Conservation (phyloP, 1,140 invertebrate species). For the Drosophila parvula region DNA sequence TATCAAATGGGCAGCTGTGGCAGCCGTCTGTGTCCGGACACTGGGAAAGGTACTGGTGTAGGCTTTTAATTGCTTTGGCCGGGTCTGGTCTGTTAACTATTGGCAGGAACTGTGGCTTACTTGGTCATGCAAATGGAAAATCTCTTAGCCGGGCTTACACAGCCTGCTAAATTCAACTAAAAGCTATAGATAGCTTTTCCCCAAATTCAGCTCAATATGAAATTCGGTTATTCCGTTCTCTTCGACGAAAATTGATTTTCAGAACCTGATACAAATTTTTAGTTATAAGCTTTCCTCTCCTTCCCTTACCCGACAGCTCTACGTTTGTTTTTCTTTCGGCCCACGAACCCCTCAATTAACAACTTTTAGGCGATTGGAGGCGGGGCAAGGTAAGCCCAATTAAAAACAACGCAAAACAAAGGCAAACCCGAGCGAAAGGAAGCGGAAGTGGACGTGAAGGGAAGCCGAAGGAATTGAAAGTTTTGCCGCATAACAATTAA, state of each 20-base stretch:
- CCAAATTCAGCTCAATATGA: background rate
- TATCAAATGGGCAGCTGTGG: constrained; percentile 24
- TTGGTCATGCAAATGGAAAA: constrained; percentile 49
- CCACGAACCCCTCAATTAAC: constrained; percentile 39
- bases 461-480: constrained; percentile 29
- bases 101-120: constrained; percentile 22
- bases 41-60: background rate
- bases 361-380: constrained; percentile 33
- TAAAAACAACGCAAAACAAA: constrained; percentile 39
- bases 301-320: background rate
- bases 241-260: constrained; percentile 36
- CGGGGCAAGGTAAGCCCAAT: constrained; percentile 33
- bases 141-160: constrained; percentile 29
- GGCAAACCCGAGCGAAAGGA: constrained; percentile 3
- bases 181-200: constrained; percentile 23
- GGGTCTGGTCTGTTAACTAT: constrained; percentile 23
- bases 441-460: constrained; percentile 1
- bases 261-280: constrained; percentile 6
- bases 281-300: background rate
- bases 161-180: constrained; percentile 33
- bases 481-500: constrained; percentile 63
- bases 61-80: constrained; percentile 43
- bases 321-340: constrained; percentile 13
- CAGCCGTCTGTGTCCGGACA: background rate
- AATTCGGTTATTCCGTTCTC: constrained; percentile 15